A percentile compares a stretch with the other conserved stretches of the same genome.
Evolutionary conservation across 2,113 vertebrate species (phyloP).

Genomic region (Cryptotis parvus): DNA sequence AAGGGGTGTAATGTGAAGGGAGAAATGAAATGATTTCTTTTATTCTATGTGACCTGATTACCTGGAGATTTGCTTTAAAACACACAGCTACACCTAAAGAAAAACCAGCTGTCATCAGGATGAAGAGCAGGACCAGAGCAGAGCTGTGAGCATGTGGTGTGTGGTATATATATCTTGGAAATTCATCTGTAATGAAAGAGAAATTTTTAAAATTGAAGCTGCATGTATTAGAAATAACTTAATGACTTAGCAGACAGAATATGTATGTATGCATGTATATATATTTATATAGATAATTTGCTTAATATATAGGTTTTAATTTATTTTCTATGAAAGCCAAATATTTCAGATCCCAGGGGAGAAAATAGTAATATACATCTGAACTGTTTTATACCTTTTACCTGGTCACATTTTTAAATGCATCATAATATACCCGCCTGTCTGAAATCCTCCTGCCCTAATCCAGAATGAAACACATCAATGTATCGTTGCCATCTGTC

Average conservation of each 20-base stretch:
- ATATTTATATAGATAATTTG: background rate
- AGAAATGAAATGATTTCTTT: slow-evolving; percentile 49
- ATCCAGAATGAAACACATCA: background rate
- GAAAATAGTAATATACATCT: background rate
- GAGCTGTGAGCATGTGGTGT: background rate
- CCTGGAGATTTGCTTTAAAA: slow-evolving; percentile 63
- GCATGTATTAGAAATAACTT: background rate
- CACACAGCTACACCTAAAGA: slow-evolving; percentile 25
- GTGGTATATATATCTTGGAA: background rate
- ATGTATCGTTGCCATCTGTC: background rate
- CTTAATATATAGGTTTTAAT: slow-evolving; percentile 14
- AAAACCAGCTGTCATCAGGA: slow-evolving; percentile 44
- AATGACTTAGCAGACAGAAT: slow-evolving; percentile 32
- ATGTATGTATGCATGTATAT: background rate
- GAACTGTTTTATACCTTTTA: background rate
- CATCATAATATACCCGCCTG: background rate
- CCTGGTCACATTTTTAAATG: background rate
- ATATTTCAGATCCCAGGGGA: background rate
- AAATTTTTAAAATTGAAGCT: slow-evolving; percentile 32
- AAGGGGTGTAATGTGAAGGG: background rate
- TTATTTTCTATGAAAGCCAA: slow-evolving; percentile 14
- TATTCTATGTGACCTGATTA: slow-evolving; percentile 55
- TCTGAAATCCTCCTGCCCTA: background rate
- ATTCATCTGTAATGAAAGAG: slow-evolving; percentile 36
- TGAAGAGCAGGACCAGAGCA: slow-evolving; percentile 16